Evolutionary conservation across 2,797 vertebrate genomes (phyloP).

Genomic region (Malacoctenus gilli): DNA sequence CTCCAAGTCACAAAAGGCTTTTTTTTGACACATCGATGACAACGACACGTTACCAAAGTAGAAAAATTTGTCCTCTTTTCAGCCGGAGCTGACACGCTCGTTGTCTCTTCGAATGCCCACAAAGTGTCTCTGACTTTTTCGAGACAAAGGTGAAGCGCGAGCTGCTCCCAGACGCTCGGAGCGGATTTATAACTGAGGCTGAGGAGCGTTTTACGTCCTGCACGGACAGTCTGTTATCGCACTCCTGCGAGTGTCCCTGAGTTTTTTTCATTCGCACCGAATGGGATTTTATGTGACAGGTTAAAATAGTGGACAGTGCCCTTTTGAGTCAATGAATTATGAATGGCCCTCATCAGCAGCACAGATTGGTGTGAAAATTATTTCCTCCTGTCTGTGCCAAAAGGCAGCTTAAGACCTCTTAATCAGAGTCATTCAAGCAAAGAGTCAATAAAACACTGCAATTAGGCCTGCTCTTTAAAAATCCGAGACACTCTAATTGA

Average conservation of each 20-base stretch:
- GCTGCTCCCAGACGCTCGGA: too few species aligned
- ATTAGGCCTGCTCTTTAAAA: constrained; percentile 64
- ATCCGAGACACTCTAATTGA: constrained; percentile 69
- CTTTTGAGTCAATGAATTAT: constrained; percentile 27
- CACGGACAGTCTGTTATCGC: too few species aligned
- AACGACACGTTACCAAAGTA: constrained; percentile 30
- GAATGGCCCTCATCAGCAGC: constrained; percentile 48
- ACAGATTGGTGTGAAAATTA: constrained; percentile 50
- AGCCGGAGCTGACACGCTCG: constrained; percentile 7
- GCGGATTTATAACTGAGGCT: too few species aligned
- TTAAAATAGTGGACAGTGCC: constrained; percentile 19
- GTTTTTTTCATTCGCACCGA: too few species aligned
- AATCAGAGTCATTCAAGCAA: constrained; percentile 71
- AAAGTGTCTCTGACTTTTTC: too few species aligned
- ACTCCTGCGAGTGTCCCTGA: too few species aligned
- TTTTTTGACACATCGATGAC: constrained; percentile 7
- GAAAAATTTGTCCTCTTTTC: constrained; percentile 10
- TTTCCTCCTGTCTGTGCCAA: constrained; percentile 58
- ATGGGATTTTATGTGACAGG: too few species aligned
- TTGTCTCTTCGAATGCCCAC: not conserved
- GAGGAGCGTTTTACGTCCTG: too few species aligned
- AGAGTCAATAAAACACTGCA: constrained; percentile 65
- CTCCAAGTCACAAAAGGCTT: not conserved
- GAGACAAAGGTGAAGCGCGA: too few species aligned
- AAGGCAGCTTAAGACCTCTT: constrained; percentile 69